Evolutionary conservation across 2,113 vertebrate genomes (phyloP).

Genomic region (Melanerpes aurifrons): DNA sequence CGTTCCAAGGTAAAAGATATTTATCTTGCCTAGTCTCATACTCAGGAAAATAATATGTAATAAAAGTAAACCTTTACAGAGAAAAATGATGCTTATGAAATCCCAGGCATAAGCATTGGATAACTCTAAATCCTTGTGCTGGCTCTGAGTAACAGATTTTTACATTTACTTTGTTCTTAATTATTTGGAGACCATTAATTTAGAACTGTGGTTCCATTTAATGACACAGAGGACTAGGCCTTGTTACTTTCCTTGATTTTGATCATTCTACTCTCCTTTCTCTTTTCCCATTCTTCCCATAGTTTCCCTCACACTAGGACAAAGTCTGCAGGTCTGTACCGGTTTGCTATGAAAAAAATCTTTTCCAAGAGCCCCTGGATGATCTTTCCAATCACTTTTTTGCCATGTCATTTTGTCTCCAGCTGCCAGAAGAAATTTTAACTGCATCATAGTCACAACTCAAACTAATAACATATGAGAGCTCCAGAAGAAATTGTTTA

Average conservation of each 20-base stretch:
- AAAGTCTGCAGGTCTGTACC: not conserved
- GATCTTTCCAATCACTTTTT: conserved; percentile 47
- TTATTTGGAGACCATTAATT: not conserved
- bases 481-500: conserved; percentile 62
- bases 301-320: not conserved
- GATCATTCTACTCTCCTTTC: not conserved
- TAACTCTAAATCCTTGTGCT: not conserved
- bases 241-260: not conserved
- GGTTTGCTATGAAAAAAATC: not conserved
- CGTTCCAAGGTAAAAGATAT: not conserved
- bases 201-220: not conserved
- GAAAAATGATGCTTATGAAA: not conserved
- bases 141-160: not conserved
- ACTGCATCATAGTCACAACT: conserved; percentile 50
- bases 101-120: not conserved
- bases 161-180: not conserved
- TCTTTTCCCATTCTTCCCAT: not conserved
- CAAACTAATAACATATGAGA: conserved; percentile 64
- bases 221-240: not conserved
- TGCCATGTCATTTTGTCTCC: conserved; percentile 50
- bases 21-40: conserved; percentile 8
- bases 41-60: not conserved
- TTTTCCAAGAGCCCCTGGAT: conserved; percentile 17
- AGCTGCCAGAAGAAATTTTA: conserved; percentile 62
- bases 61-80: conserved; percentile 6